Evolutionary conservation across 1,140 invertebrate genomes (phyloP).

Genomic region (Drosophila bifasciata): DNA sequence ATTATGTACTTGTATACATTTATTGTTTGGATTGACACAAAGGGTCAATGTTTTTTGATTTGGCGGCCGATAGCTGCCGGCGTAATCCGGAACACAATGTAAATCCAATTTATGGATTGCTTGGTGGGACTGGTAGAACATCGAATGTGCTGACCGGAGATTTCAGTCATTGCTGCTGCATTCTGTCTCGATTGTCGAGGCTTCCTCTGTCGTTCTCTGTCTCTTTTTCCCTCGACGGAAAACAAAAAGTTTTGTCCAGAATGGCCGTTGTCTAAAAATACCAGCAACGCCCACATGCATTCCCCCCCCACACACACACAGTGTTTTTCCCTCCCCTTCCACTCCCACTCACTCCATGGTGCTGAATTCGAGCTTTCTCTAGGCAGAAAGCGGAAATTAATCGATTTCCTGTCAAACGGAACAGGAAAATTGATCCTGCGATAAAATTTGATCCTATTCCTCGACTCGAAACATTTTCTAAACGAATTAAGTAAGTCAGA

Average conservation of each 20-base stretch:
- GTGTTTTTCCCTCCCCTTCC: conserved; percentile 1
- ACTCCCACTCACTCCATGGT: neutral
- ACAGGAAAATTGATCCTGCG: conserved; percentile 45
- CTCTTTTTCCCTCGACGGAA: neutral
- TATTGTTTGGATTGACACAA: conserved; percentile 37
- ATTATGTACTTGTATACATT: conserved; percentile 10
- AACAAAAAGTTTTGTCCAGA: conserved; percentile 51
- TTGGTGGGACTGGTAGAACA: conserved; percentile 3
- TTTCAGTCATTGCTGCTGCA: conserved; percentile 35
- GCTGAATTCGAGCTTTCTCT: conserved; percentile 29
- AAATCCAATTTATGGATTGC: conserved; percentile 41
- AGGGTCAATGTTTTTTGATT: conserved; percentile 70
- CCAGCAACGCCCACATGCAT: conserved; percentile 44
- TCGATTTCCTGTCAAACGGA: conserved; percentile 28
- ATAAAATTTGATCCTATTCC: conserved; percentile 32
- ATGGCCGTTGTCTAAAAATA: conserved; percentile 41
- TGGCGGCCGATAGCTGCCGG: conserved; percentile 37
- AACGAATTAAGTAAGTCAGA: conserved; percentile 27
- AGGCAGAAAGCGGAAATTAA: conserved; percentile 41
- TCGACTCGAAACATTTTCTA: conserved; percentile 3
- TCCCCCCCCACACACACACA: conserved; percentile 13
- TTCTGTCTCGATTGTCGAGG: conserved; percentile 25
- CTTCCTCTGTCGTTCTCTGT: conserved; percentile 2
- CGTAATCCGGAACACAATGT: conserved; percentile 11
- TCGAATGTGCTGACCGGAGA: conserved; percentile 8